Percentiles rank a stretch among this genome's conserved stretches.
Evolutionary conservation across 1,140 invertebrate genomes (phyloP).

Genomic region (Monochamus saltuarius): DNA sequence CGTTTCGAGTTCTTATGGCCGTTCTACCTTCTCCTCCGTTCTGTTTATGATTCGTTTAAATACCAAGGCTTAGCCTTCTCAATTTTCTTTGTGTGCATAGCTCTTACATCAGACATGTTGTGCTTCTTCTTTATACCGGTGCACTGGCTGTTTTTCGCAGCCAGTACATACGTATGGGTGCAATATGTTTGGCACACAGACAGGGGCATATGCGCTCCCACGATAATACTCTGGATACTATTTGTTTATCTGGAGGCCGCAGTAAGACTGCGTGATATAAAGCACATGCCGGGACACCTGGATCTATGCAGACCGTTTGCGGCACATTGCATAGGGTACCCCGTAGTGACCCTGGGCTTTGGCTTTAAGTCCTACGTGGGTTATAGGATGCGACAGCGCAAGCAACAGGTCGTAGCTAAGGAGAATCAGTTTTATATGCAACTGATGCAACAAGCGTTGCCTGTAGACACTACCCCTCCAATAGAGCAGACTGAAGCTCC

Average conservation of each 20-base stretch:
- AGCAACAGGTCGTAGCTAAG: slow-evolving; percentile 90
- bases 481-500: slow-evolving; percentile 50
- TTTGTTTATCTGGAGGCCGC: slow-evolving; percentile 95
- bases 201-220: slow-evolving; percentile 89
- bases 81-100: slow-evolving; percentile 97
- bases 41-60: slow-evolving; percentile 97
- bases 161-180: slow-evolving; percentile 98
- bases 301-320: slow-evolving; percentile 97
- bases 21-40: slow-evolving; percentile 94
- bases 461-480: slow-evolving; percentile 64
- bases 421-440: slow-evolving; percentile 96
- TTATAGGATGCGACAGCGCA: slow-evolving; percentile 82
- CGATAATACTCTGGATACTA: slow-evolving; percentile 90
- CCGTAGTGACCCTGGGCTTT: slow-evolving; percentile 94
- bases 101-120: slow-evolving; percentile 97
- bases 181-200: slow-evolving; percentile 99
- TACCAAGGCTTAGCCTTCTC: slow-evolving; percentile 99
- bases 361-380: slow-evolving; percentile 94
- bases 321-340: slow-evolving; percentile 96
- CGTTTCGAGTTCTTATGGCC: slow-evolving; percentile 99
- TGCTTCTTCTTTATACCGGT: slow-evolving; percentile 99
- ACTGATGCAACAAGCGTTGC: slow-evolving; percentile 87
- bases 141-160: slow-evolving; percentile 96
- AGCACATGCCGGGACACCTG: slow-evolving; percentile 85
- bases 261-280: slow-evolving; percentile 81